Conservation (phyloP, 2,113 vertebrate species). For the Myodes glareolus region DNA sequence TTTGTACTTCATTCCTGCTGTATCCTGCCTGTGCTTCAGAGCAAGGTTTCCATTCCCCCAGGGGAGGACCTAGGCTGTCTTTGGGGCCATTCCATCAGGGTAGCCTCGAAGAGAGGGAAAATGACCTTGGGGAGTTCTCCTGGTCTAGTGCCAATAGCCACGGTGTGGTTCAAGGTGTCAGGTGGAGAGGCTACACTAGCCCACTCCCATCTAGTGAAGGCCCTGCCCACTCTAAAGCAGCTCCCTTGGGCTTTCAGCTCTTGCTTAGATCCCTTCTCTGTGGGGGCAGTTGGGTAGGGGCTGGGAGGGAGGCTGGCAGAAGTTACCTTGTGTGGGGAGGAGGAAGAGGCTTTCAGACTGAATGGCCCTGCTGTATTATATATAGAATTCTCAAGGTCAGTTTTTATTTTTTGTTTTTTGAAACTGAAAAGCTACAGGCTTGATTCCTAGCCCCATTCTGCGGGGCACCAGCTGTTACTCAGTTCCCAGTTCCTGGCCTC, state of each 20-base stretch:
- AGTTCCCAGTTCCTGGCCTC: not conserved
- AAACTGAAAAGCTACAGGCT: slow-evolving; percentile 75
- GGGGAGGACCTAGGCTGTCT: not conserved
- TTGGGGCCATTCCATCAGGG: not conserved
- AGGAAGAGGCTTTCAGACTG: not conserved
- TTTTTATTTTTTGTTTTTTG: slow-evolving; percentile 57
- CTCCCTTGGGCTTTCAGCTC: not conserved
- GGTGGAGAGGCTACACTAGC: not conserved
- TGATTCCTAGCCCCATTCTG: slow-evolving; percentile 44
- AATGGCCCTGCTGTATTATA: slow-evolving; percentile 45
- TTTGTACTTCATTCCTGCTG: not conserved
- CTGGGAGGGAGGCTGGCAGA: not conserved
- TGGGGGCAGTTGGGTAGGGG: not conserved
- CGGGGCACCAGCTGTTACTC: not conserved
- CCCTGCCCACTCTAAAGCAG: not conserved
- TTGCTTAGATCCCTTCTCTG: not conserved
- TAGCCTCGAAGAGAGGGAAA: not conserved
- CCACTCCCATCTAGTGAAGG: no score
- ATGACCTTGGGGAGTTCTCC: not conserved
- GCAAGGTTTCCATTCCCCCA: not conserved
- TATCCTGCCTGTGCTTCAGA: not conserved
- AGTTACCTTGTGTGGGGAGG: not conserved
- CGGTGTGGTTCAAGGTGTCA: not conserved
- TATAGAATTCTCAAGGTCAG: slow-evolving; percentile 66
- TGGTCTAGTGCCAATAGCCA: not conserved